Base-by-base conservation (phyloP, 2,888 invertebrate genomes). In the Phalera bucephala region DNA sequence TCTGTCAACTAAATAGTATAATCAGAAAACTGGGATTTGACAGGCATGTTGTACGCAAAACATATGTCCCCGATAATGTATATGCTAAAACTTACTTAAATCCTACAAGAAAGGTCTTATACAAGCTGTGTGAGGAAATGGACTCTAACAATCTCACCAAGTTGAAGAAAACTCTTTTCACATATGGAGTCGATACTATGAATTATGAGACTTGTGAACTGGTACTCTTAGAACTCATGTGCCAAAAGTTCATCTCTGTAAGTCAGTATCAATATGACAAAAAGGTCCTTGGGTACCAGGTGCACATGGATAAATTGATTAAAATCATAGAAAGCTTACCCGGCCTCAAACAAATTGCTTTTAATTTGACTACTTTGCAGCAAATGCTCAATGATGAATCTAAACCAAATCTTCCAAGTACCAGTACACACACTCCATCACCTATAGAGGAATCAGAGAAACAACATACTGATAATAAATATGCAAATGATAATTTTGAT, bases 61-160 rank as follows among this genome's bases (percentile, higher is more conserved):
- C 72, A 41, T 88, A 77, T 45, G 52, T 73, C 31, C 70, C 71
- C 9, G 64, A 74, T n/a, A 70, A 68, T 40, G 44, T 75, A 7
- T 38, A 61, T 46, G 45, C 60, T 1, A 72, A 46, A 33, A 58
- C 68, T 36, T 69, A 75, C 40, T 59, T 88, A 7, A 74, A 81
- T 57, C 82, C 81, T 2, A 66, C 80, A 41, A 87, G 80, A 44
- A 87, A 83, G 53, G 62, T 62, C 6, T 46, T 89, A 14, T 89
- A 87, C 36, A 75, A 69, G 55, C 41, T 88, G 6, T 85, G 87
- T 73, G 89, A 89, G 64, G 66, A 64, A 36, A 71, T 83, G 11
- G 76, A 70, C 12, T 46, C 52, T 0, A 63, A 72, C 17, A 78
- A 73, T 44, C 55, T 85, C 4, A 33, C 49, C 2, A 81, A 68